Evolutionary conservation across 2,888 invertebrate species (phyloP), one percentile per base, ranked within the genome.

Genomic region (Bugula neritina): DNA sequence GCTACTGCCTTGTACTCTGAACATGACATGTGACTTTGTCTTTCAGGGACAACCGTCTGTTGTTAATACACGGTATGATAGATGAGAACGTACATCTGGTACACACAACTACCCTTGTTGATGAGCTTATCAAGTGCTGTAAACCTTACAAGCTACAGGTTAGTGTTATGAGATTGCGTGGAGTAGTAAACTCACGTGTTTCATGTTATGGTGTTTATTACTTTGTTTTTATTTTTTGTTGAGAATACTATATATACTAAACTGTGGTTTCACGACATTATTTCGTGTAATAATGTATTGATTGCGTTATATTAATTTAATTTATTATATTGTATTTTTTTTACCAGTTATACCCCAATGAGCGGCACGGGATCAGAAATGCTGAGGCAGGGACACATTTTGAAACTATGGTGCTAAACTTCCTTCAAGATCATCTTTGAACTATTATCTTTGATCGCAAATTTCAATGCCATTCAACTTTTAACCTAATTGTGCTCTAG

Each of bases 41-140:
- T 78, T 76, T 13, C 78, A 86, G 86, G 75, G 85, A 85, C 73
- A 86, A 85, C 80, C 89, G 97, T 52, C 86, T 99, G 76, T 87
- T 99, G 25, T 92, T 99, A 54, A 93, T 98, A 77, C 99, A 99
- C 84, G 99, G 99, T 0, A 86, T 98, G 74, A 94, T 95, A 72
- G 99, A 99, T 84, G 99, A 99, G 85, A 99, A 99, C 83, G 99
- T 99, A 0, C 99, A 99, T 84, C 98, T 99, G 85, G 90, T 91
- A 77, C 99, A 99, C 85, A 95, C 96, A 21, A 93, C 92, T 79
- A 90, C 92, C 77, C 87, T 99, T 74, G 90, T 99, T 31, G 91
- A 92, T 75, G 91, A 92, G 73, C 88, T 99, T 74, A 90, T 97
- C 72, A 90, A 92, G 77, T 90, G 91, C n/a, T 95, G 96, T 75